A percentile compares a stretch with the other conserved stretches of the same genome.
phyloP scores from a whole-genome alignment of 2,113 vertebrate species.

The Hypocryptadius cinnamomeus region DNA sequence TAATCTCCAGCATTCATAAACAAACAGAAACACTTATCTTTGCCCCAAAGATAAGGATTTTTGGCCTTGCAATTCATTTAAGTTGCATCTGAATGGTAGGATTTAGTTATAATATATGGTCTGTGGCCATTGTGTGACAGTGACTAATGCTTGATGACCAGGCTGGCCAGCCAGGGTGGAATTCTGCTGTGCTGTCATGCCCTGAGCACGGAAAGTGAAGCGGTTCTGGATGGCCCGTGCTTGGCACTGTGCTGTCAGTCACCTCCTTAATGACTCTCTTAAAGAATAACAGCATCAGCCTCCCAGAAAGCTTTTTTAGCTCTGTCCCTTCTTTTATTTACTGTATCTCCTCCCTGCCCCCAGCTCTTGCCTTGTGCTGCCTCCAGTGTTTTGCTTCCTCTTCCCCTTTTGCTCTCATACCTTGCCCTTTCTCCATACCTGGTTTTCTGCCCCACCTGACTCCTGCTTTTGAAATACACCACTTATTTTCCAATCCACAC shows the following conservation, averaged over 20 bases:
- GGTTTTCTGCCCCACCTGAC: background rate
- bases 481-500: background rate
- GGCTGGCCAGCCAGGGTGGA: background rate
- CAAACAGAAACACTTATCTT: background rate
- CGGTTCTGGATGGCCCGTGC: background rate
- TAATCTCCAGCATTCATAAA: background rate
- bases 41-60: background rate
- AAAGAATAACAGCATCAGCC: background rate
- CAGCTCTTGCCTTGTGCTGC: background rate
- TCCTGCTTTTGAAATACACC: background rate
- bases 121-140: background rate
- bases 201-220: background rate
- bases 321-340: background rate
- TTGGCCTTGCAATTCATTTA: background rate
- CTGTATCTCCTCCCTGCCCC: background rate
- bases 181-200: slow-evolving; percentile 25
- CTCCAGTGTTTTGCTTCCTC: background rate
- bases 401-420: background rate
- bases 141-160: slow-evolving; percentile 31
- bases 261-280: background rate
- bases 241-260: background rate
- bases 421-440: background rate
- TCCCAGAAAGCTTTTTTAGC: background rate
- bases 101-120: background rate
- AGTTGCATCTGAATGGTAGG: background rate